Evolutionary conservation across 2,888 invertebrate species (phyloP).

Genomic region (Imbricaverruca yamaguchii): DNA sequence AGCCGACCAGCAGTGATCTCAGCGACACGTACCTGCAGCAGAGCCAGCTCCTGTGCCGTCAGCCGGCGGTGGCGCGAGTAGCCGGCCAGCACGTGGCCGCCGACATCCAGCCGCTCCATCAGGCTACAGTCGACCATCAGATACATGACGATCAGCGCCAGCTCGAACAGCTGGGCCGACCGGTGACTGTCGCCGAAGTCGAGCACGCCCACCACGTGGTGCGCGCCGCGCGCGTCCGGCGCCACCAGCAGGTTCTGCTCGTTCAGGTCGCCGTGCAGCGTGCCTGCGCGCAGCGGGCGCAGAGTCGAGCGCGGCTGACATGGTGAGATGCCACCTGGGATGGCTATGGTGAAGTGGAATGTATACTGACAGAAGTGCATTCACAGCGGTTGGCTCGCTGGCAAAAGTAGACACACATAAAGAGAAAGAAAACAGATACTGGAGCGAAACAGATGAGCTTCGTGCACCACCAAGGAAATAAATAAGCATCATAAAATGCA

Average conservation of each 20-base stretch:
- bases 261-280: constrained; percentile 86
- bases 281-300: constrained; percentile 39
- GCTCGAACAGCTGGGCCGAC: constrained; percentile 66
- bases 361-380: no score
- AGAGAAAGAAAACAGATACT: no score
- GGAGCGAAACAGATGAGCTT: no score
- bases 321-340: no score
- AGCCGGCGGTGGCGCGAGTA: constrained; percentile 18
- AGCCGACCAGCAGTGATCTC: no score
- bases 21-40: constrained; percentile 3
- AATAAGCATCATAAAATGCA: no score
- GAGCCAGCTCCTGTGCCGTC: not conserved
- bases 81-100: constrained; percentile 22
- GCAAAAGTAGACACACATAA: no score
- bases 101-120: constrained; percentile 37
- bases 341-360: no score
- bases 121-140: constrained; percentile 62
- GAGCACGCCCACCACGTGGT: constrained; percentile 58
- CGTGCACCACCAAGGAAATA: no score
- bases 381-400: no score
- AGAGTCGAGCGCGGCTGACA: not conserved
- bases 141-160: constrained; percentile 73
- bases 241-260: constrained; percentile 73
- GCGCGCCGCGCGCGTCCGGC: constrained; percentile 11
- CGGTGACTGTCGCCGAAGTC: constrained; percentile 79